Base-by-base conservation (phyloP, 2,797 vertebrate genomes). In the Pseudochromis fuscus region DNA sequence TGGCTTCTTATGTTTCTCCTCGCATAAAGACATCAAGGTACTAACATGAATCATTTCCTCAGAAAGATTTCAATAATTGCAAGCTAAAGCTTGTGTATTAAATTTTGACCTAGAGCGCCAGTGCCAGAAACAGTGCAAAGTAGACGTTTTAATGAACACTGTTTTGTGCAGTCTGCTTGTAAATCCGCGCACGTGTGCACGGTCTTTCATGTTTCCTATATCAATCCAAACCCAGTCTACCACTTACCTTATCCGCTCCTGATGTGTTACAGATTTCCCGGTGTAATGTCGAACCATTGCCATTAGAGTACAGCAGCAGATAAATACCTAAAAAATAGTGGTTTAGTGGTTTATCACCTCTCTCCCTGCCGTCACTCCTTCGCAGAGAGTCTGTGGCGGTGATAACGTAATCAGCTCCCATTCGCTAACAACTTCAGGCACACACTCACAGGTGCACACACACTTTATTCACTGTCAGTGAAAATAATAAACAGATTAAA, bases 401-500 rank as follows among this genome's bases (percentile, higher is more conserved):
- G 55, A 81, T 73, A 62, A 75, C 72, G 63, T 69, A 31, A 77
- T 79, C 58, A 55, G 28, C 27, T 44, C 12, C 37, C 30, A 37
- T 31, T 73, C 23, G 6, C 27, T 7, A 55, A 45, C 46, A 63
- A n/a, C 31, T 38, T 45, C 24, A 28, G 23, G 46, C 59, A 59
- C 18, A 51, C 42, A 35, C 44, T 7, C 18, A 23, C 63, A 72
- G 30, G 45, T 59, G 27, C 67, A 55, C 45, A 49, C 15, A 48
- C 40, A 23, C 37, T 60, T 28, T 30, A 57, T 68, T 27, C 46
- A 65, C 42, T 66, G 45, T 58, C 66, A 45, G 18, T 65, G 40
- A 72, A 74, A 77, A 72, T 65, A 53, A 77, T 73, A 71, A 76
- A 70, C 62, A 76, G 40, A 80, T 78, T 75, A 75, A 68, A 59